Conservation (phyloP, 1,140 invertebrate species). For the Heliconius himera region DNA sequence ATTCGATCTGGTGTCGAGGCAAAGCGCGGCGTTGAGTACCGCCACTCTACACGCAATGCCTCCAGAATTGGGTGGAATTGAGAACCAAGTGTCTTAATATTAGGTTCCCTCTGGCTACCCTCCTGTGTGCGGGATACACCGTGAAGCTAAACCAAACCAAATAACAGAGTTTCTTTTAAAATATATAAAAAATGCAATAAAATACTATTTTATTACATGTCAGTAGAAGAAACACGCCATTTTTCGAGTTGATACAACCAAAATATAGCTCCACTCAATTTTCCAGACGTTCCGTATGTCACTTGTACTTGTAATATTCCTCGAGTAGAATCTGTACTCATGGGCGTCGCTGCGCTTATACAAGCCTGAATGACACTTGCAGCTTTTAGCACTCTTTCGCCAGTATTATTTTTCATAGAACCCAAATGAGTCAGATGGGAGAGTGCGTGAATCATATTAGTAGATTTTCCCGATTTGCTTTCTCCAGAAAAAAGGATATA, state of each 20-base stretch:
- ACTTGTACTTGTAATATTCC: constrained; percentile 92
- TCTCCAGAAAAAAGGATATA: constrained; percentile 92
- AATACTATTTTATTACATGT: constrained; percentile 81
- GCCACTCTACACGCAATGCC: too few species aligned
- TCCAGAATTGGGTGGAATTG: too few species aligned
- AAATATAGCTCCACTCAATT: constrained; percentile 92
- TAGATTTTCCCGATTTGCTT: constrained; percentile 92
- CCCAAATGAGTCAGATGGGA: constrained; percentile 89
- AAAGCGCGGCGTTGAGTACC: too few species aligned
- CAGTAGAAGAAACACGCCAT: constrained; percentile 90
- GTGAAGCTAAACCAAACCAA: too few species aligned
- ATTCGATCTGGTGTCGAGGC: too few species aligned
- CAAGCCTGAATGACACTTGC: constrained; percentile 90
- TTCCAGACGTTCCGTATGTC: constrained; percentile 92
- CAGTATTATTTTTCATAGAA: constrained; percentile 82
- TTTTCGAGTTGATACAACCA: constrained; percentile 94
- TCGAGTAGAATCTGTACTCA: constrained; percentile 93
- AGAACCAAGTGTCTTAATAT: too few species aligned
- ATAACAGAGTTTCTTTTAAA: background rate
- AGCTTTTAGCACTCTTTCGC: constrained; percentile 86
- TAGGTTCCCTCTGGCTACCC: too few species aligned
- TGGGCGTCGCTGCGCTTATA: constrained; percentile 91
- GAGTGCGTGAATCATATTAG: constrained; percentile 87
- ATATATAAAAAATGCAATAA: background rate
- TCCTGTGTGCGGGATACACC: too few species aligned